A percentile compares a stretch with the other conserved stretches of the same genome.
phyloP scores from a whole-genome alignment of 2,888 invertebrate species.

The Campoletis raptor region DNA sequence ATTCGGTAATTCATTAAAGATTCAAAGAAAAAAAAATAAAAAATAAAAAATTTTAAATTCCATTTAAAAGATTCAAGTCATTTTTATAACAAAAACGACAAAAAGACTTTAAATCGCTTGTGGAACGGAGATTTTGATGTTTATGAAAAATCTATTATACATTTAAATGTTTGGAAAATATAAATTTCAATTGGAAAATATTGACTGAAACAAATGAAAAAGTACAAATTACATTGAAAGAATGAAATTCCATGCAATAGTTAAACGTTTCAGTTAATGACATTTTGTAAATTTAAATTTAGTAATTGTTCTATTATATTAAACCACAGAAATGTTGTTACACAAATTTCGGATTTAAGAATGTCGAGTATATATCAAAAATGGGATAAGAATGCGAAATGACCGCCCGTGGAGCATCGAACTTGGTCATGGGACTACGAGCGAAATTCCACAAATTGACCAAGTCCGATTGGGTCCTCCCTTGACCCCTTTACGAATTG shows the following conservation, averaged over 20 bases:
- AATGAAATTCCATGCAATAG: neutral
- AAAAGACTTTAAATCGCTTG: no score
- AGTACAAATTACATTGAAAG: neutral
- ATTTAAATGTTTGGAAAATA: no score
- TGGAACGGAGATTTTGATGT: no score
- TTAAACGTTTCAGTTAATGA: neutral
- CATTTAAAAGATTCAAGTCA: no score
- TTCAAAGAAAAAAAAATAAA: no score
- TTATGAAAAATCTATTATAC: no score
- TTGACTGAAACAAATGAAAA: neutral
- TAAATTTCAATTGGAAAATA: no score
- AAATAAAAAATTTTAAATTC: no score
- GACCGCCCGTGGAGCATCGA: constrained; percentile 48
- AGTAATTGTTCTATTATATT: constrained; percentile 8
- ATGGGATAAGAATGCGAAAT: neutral
- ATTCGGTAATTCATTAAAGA: no score
- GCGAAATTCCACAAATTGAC: constrained; percentile 58
- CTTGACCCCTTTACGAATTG: constrained; percentile 65
- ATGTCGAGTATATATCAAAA: neutral
- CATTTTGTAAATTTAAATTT: constrained; percentile 11
- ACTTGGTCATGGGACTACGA: constrained; percentile 35
- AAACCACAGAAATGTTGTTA: neutral
- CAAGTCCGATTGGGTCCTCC: constrained; percentile 12
- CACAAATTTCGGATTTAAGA: neutral
- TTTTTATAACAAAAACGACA: no score